A percentile compares a stretch with the other conserved stretches of the same genome.
phyloP scores from a whole-genome alignment of 2,888 invertebrate genomes.

The Hartigia nigra region DNA sequence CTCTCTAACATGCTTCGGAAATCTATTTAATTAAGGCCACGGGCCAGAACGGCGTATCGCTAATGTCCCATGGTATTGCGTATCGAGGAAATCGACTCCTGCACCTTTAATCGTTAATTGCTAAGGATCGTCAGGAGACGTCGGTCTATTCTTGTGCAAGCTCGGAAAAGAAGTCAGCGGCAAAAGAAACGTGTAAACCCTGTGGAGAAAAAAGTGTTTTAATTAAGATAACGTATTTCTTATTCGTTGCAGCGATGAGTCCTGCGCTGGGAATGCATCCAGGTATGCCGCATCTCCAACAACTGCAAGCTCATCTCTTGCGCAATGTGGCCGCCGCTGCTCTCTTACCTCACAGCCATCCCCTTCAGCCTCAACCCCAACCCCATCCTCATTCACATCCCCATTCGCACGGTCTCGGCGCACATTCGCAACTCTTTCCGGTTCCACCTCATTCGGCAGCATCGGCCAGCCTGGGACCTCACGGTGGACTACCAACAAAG shows the following conservation, averaged over 20 bases:
- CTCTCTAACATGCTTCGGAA: background rate
- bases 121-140: background rate
- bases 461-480: slow-evolving; percentile 50
- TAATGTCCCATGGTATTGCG: background rate
- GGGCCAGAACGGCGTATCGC: background rate
- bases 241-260: slow-evolving; percentile 77
- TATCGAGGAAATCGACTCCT: background rate
- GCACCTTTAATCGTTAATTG: background rate
- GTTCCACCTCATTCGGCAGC: slow-evolving; percentile 59
- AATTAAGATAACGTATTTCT: background rate
- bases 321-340: slow-evolving; percentile 71
- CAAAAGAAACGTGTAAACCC: background rate
- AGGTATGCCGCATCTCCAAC: slow-evolving; percentile 76
- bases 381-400: slow-evolving; percentile 52
- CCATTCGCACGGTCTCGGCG: slow-evolving; percentile 49
- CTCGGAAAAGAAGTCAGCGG: background rate
- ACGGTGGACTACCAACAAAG: slow-evolving; percentile 55
- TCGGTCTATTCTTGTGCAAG: background rate
- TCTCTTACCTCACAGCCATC: slow-evolving; percentile 69
- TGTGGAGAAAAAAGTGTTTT: background rate
- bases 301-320: slow-evolving; percentile 83
- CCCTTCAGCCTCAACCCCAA: slow-evolving; percentile 54
- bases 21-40: background rate
- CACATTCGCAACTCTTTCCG: slow-evolving; percentile 60
- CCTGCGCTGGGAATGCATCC: slow-evolving; percentile 80